These are phyloP conservation scores for Epizoanthus scotinus DNA, from an alignment of 92 coral and sea anemone genomes.

Conservation along the genomic window DNA sequence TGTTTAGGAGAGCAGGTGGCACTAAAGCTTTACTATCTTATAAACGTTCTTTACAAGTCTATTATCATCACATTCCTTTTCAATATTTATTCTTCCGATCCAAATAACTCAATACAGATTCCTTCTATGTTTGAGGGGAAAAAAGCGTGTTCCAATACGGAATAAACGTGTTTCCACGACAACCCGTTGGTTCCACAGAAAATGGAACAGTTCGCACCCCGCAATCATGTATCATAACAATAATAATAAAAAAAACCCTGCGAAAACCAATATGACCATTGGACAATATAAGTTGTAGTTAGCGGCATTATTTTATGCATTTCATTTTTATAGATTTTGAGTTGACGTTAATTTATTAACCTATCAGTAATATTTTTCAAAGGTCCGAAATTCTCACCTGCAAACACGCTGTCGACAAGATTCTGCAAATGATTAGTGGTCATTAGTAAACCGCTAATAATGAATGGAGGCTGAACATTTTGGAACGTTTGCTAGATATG, in stretches of 20 bases:
- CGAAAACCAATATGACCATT: background rate
- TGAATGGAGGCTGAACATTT: too few relatives aligned
- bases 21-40: too few relatives aligned
- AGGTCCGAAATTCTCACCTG: background rate
- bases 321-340: background rate
- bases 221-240: background rate
- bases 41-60: too few relatives aligned
- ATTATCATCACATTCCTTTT: too few relatives aligned
- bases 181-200: background rate
- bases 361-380: background rate
- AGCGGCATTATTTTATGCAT: background rate
- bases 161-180: background rate
- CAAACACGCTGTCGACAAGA: background rate
- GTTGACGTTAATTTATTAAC: background rate
- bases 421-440: too few relatives aligned
- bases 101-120: background rate
- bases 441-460: too few relatives aligned
- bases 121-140: background rate
- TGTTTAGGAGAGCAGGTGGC: background rate
- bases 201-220: background rate
- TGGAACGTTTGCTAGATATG: too few relatives aligned
- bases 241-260: background rate
- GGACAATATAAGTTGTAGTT: background rate
- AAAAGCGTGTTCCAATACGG: background rate
- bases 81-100: background rate